Percentiles rank a stretch among this genome's conserved stretches.
phyloP scores from a whole-genome alignment of 2,888 invertebrate genomes.

The Augochlorella aurata region DNA sequence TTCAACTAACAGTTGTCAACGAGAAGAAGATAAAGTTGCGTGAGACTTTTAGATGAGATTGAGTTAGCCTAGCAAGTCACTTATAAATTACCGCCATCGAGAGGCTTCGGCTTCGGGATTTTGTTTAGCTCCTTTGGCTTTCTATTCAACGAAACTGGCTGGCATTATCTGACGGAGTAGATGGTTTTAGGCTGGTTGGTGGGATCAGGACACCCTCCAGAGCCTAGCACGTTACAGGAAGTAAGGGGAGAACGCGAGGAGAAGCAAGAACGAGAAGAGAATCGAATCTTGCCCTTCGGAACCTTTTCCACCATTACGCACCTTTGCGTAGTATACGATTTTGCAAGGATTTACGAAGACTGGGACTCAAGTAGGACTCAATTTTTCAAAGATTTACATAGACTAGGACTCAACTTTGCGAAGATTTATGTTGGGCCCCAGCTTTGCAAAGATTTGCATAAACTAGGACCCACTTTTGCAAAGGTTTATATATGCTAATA shows the following conservation, averaged over 20 bases:
- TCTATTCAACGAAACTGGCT: constrained; percentile 12
- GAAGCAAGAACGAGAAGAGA: not conserved
- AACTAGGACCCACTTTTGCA: not conserved
- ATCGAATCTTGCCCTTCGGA: not conserved
- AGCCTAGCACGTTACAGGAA: not conserved
- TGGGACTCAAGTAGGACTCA: not conserved
- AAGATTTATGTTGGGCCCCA: not conserved
- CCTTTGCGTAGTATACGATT: not conserved
- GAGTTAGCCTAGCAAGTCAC: not conserved
- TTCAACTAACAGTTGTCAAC: too few relatives aligned
- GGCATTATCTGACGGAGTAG: not conserved
- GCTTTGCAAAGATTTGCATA: not conserved
- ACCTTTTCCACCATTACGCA: not conserved
- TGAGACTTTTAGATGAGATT: not conserved
- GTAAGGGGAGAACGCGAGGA: not conserved
- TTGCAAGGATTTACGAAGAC: not conserved
- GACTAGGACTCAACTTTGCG: too few relatives aligned
- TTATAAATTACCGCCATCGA: constrained; percentile 3
- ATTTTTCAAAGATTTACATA: not conserved
- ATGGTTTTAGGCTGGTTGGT: not conserved
- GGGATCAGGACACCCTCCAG: not conserved
- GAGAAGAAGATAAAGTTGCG: not conserved
- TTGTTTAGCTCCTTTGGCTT: not conserved
- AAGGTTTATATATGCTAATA: not conserved
- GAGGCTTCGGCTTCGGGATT: not conserved